Base-by-base conservation (phyloP, 2,888 invertebrate species). In the Standfussiana lucernea region DNA sequence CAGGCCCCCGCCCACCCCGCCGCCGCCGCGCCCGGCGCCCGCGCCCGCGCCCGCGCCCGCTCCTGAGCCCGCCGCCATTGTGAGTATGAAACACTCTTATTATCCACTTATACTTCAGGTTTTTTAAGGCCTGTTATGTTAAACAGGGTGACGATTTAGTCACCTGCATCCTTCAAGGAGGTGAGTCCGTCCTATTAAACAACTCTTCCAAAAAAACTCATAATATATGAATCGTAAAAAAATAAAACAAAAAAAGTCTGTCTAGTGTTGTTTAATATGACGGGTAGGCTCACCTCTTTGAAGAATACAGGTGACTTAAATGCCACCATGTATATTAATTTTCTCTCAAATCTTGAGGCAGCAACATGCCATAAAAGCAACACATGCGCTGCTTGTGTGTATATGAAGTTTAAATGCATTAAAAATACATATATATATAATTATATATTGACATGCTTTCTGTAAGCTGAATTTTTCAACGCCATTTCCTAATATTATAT, bases 1-100 rank as follows among this genome's bases (percentile, higher is more conserved):
- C 92, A 93, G 94, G 93, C 92, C 92, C 91, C 89, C 86, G 81
- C 84, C 88, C 84, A 85, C 87, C 86, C 86, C 87, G 85, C 88
- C 85, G 86, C 86, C 90, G 77, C 67, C 86, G 84, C 67, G 47
- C 83, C 75, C 85, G 86, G 87, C 2, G n/a, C n/a, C 73, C 18
- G 89, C 89, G 40, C 18, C 32, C 5, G 65, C 42, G 5, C 18
- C 70, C 5, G 40, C n/a, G 0, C n/a, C 64, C n/a, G 18, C 32
- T 32, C 11, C 40, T 2, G 37, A 62, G 61, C 59, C 59, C 32
- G 59, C 32, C 62, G 37, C 62, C 15, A 8, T n/a, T 40, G 64
- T 64, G 64, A 64, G 64, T 64, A 64, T 64, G 15, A 35, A 64
- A 64, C 62, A 35, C 35, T 11, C n/a, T 13, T 53, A 5, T 53